Evolutionary conservation across 2,113 vertebrate genomes (phyloP).

Genomic region (Phoenicopterus ruber): DNA sequence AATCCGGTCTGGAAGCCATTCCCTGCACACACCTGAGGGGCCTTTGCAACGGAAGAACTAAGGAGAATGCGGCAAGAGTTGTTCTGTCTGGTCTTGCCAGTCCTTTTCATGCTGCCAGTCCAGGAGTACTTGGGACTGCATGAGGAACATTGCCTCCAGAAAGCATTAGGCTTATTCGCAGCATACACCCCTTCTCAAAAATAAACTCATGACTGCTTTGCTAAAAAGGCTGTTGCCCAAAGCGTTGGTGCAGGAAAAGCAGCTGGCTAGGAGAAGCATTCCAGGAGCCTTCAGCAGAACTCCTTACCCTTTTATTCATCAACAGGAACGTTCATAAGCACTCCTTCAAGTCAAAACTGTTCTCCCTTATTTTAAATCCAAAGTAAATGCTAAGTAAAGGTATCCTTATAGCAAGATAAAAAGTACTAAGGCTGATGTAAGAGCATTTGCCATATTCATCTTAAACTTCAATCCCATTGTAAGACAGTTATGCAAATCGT

Average conservation of each 20-base stretch:
- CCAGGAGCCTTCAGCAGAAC: neutral
- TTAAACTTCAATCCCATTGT: neutral
- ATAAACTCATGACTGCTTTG: neutral
- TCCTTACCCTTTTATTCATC: neutral
- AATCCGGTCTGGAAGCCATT: neutral
- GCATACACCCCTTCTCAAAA: neutral
- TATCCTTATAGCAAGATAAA: neutral
- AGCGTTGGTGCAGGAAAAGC: neutral
- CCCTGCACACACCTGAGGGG: neutral
- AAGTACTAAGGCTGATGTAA: neutral
- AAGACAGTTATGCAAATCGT: neutral
- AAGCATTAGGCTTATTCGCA: neutral
- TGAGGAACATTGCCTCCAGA: neutral
- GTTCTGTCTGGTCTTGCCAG: neutral
- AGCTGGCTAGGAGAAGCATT: neutral
- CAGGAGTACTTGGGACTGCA: neutral
- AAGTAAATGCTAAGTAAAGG: neutral
- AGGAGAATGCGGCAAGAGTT: neutral
- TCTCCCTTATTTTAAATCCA: neutral
- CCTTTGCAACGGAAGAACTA: neutral
- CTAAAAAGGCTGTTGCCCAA: neutral
- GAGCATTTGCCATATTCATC: neutral
- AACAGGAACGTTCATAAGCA: neutral
- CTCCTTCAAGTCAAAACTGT: neutral
- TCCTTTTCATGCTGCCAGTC: neutral